phyloP scores from a whole-genome alignment of 1,140 invertebrate species.

The Mycetomoellerius zeteki region DNA sequence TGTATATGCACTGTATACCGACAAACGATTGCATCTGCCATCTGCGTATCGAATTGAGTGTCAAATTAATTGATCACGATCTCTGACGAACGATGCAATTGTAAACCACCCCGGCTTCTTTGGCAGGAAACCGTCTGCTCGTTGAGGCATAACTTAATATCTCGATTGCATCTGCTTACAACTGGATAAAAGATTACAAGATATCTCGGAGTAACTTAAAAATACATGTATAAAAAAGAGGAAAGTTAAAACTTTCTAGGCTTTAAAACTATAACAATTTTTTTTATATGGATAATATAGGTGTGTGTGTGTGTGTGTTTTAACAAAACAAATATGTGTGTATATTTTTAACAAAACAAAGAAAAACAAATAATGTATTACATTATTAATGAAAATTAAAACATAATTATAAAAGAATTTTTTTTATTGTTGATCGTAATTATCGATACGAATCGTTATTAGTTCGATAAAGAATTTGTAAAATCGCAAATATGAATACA shows the following conservation, averaged over 20 bases:
- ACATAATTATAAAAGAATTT: background rate
- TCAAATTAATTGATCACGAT: conserved; percentile 72
- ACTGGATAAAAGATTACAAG: conserved; percentile 16
- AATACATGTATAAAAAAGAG: background rate
- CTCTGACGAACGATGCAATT: conserved; percentile 36
- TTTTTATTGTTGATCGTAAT: background rate
- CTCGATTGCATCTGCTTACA: conserved; percentile 32
- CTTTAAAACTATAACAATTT: background rate
- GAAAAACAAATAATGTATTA: background rate
- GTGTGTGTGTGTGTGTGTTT: background rate
- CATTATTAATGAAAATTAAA: conserved; percentile 2
- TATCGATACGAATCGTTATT: conserved; percentile 14
- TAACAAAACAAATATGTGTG: background rate
- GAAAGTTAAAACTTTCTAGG: background rate
- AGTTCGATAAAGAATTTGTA: background rate
- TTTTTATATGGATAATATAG: background rate
- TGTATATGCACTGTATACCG: conserved; percentile 14
- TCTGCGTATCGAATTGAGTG: conserved; percentile 60
- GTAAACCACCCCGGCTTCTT: conserved; percentile 12
- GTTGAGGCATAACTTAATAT: conserved; percentile 31
- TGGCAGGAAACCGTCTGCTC: conserved; percentile 28
- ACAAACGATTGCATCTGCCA: conserved; percentile 66
- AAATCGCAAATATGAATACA: conserved; percentile 20
- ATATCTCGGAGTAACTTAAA: background rate
- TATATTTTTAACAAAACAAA: conserved; percentile 7